Percentiles rank a stretch among this genome's conserved stretches.
phyloP scores from a whole-genome alignment of 2,113 vertebrate species.

The Chaetodon auriga region DNA sequence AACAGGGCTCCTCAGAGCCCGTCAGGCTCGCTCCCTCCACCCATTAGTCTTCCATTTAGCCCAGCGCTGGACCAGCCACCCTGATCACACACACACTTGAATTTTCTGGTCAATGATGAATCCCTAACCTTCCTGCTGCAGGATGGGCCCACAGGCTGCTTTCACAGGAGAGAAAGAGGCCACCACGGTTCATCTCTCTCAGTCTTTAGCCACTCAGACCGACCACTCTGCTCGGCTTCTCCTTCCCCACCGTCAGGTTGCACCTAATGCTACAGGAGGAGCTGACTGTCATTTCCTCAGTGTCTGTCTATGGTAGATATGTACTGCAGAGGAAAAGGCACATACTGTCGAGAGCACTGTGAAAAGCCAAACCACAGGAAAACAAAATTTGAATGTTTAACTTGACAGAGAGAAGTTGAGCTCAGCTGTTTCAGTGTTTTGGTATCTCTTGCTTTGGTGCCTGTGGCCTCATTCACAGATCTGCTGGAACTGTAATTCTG shows the following conservation, averaged over 20 bases:
- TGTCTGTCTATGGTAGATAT: slow-evolving; percentile 43
- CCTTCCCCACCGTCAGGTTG: slow-evolving; percentile 54
- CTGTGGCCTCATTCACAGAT: slow-evolving; percentile 15
- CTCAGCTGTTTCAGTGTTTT: slow-evolving; percentile 29
- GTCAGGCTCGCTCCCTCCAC: slow-evolving; percentile 76
- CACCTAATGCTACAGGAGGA: slow-evolving; percentile 54
- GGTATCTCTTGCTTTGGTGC: slow-evolving; percentile 39
- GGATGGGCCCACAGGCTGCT: slow-evolving; percentile 55
- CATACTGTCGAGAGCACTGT: not conserved
- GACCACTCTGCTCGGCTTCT: slow-evolving; percentile 57
- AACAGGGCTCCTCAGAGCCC: slow-evolving; percentile 79
- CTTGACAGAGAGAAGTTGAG: slow-evolving; percentile 27
- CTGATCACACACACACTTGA: slow-evolving; percentile 68
- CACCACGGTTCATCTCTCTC: slow-evolving; percentile 66
- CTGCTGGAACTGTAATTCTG: slow-evolving; percentile 39
- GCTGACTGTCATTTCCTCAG: slow-evolving; percentile 52
- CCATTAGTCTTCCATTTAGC: slow-evolving; percentile 84
- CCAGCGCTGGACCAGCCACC: slow-evolving; percentile 75
- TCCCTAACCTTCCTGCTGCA: slow-evolving; percentile 57
- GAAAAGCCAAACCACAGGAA: slow-evolving; percentile 2
- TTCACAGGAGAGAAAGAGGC: slow-evolving; percentile 60
- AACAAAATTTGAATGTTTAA: slow-evolving; percentile 30
- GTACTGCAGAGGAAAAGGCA: slow-evolving; percentile 12
- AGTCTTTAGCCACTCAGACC: slow-evolving; percentile 66
- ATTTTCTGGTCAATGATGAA: slow-evolving; percentile 78